phyloP scores from a whole-genome alignment of 1,140 invertebrate species.

The Scaptomyza graminum region DNA sequence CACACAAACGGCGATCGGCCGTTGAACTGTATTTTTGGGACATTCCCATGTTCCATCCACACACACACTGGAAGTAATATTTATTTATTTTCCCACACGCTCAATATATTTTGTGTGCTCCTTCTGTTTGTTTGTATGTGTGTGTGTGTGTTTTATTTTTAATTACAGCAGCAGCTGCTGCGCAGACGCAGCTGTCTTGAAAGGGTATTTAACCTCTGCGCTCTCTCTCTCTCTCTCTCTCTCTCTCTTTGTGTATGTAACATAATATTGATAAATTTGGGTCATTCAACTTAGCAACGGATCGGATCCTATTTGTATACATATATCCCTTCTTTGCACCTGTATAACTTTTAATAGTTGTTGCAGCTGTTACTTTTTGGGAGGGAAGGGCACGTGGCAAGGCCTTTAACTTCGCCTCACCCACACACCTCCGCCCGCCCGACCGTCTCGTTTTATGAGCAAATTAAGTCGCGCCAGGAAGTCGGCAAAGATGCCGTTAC shows the following conservation, averaged over 20 bases:
- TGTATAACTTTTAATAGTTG: slow-evolving; percentile 30
- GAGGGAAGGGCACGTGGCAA: slow-evolving; percentile 59
- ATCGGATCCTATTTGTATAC: slow-evolving; percentile 41
- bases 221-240: neutral
- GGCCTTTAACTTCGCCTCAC: slow-evolving; percentile 34
- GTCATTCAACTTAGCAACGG: slow-evolving; percentile 63
- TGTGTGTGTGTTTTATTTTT: slow-evolving; percentile 58
- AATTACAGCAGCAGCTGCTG: slow-evolving; percentile 71
- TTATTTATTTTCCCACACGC: slow-evolving; percentile 35
- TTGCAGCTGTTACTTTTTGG: slow-evolving; percentile 43
- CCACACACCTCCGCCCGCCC: neutral
- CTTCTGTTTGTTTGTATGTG: slow-evolving; percentile 22
- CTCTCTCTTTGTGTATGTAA: slow-evolving; percentile 29
- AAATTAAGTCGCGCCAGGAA: slow-evolving; percentile 69
- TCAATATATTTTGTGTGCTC: slow-evolving; percentile 33
- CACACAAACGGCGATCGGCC: slow-evolving; percentile 22
- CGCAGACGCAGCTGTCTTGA: slow-evolving; percentile 68
- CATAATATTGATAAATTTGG: slow-evolving; percentile 60
- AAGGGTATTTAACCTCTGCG: slow-evolving; percentile 56
- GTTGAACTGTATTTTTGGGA: slow-evolving; percentile 29
- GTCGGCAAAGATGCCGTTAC: slow-evolving; percentile 46
- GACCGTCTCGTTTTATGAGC: slow-evolving; percentile 43
- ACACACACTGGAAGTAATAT: neutral
- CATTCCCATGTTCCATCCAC: slow-evolving; percentile 20
- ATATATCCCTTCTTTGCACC: slow-evolving; percentile 42